Percentiles rank a stretch among this genome's conserved stretches.
Evolutionary conservation across 1,140 invertebrate genomes (phyloP).

Genomic region (Atta texana): DNA sequence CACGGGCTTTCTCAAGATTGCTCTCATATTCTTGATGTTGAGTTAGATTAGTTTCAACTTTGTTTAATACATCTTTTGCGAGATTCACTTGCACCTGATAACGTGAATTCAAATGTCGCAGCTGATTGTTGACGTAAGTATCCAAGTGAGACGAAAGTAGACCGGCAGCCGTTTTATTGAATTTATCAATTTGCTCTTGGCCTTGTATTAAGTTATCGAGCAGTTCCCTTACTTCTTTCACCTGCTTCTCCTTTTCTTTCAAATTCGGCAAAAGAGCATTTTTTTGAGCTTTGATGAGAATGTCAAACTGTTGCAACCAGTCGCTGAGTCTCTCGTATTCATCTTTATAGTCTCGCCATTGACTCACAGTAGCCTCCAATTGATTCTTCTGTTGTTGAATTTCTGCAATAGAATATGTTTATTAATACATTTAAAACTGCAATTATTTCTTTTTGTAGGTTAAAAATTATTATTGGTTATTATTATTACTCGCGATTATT

Average conservation of each 20-base stretch:
- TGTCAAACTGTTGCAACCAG: constrained; percentile 97
- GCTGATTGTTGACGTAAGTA: constrained; percentile 96
- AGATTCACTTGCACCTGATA: constrained; percentile 96
- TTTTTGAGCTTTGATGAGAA: constrained; percentile 96
- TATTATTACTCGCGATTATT: not conserved
- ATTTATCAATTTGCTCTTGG: constrained; percentile 94
- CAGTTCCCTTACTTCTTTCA: constrained; percentile 92
- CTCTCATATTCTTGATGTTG: constrained; percentile 95
- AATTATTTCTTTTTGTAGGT: not conserved
- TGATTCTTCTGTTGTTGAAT: constrained; percentile 94
- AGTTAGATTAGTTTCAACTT: constrained; percentile 95
- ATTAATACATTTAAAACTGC: constrained; percentile 32
- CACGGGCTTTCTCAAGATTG: constrained; percentile 92
- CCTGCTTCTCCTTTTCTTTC: constrained; percentile 94
- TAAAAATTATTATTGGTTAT: not conserved
- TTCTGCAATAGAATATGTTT: constrained; percentile 85
- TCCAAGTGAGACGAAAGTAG: constrained; percentile 95
- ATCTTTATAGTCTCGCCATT: constrained; percentile 96
- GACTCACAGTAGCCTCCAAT: constrained; percentile 92
- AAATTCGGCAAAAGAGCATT: constrained; percentile 93
- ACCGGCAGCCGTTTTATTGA: constrained; percentile 92
- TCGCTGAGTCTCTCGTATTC: constrained; percentile 96
- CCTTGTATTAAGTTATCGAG: constrained; percentile 92
- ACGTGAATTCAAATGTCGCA: constrained; percentile 95
- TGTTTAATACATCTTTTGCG: constrained; percentile 96